phyloP scores from a whole-genome alignment of 2,797 vertebrate species.

The Xiphophorus birchmanni region DNA sequence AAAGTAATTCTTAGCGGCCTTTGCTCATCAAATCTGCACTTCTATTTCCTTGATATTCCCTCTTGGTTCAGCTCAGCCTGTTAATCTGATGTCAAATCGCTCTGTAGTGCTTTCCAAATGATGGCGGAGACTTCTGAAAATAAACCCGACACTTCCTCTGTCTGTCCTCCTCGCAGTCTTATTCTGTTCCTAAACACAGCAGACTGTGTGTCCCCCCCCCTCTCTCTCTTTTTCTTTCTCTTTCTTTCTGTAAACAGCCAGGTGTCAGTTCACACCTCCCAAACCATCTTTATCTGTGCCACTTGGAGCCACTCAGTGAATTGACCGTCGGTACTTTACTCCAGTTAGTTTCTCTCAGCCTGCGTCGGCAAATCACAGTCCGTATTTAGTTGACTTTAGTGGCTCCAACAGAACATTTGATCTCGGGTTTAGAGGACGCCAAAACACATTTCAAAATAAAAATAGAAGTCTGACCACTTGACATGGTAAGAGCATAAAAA shows the following conservation, averaged over 20 bases:
- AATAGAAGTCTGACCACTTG: not conserved
- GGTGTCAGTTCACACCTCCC: constrained; percentile 34
- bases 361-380: constrained; percentile 34
- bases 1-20: not conserved
- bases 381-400: constrained; percentile 34
- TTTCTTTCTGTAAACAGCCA: constrained; percentile 19
- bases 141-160: constrained; percentile 13
- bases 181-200: constrained; percentile 19
- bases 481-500: not conserved
- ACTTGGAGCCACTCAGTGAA: constrained; percentile 27
- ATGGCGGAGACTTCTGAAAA: constrained; percentile 16
- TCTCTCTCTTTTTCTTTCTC: not conserved
- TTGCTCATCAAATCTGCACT: not conserved
- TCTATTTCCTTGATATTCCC: constrained; percentile 19
- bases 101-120: constrained; percentile 12
- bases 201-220: constrained; percentile 15
- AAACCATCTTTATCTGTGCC: constrained; percentile 33
- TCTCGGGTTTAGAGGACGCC: not conserved
- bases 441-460: not conserved
- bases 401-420: not conserved
- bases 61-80: not conserved
- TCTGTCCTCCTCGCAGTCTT: constrained; percentile 19
- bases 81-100: constrained; percentile 9
- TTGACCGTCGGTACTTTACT: constrained; percentile 50
- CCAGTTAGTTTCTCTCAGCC: constrained; percentile 61